A percentile compares a stretch with the other conserved stretches of the same genome.
Evolutionary conservation across 1,140 invertebrate species (phyloP).

Genomic region (Gerris buenoi): DNA sequence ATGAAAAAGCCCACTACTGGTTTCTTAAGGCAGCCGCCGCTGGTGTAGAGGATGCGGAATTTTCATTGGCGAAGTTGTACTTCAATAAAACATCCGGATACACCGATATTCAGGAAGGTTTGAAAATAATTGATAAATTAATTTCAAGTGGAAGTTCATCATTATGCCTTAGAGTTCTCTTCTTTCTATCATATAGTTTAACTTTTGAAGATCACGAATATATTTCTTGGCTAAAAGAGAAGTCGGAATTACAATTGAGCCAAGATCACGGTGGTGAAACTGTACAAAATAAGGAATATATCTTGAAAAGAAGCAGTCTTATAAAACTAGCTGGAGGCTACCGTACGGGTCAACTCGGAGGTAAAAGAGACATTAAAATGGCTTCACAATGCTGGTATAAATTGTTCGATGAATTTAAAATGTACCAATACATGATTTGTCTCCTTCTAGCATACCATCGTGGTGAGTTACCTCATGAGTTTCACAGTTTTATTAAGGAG

Average conservation of each 20-base stretch:
- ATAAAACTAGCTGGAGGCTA: too few species aligned
- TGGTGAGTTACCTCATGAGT: not conserved
- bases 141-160: too few species aligned
- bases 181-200: too few species aligned
- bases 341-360: too few species aligned
- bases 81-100: not conserved
- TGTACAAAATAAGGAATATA: too few species aligned
- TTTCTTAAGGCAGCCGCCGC: not conserved
- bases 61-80: not conserved
- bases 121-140: not conserved
- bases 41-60: not conserved
- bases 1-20: not conserved
- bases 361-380: too few species aligned
- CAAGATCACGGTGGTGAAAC: too few species aligned
- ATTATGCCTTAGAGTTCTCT: too few species aligned
- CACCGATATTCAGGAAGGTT: not conserved
- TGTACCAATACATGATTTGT: not conserved
- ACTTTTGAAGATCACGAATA: too few species aligned
- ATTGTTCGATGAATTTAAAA: not conserved
- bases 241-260: too few species aligned
- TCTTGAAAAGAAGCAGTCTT: too few species aligned
- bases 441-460: not conserved
- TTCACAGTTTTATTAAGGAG: not conserved
- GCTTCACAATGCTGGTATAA: not conserved
- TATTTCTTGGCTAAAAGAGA: not conserved